Evolutionary conservation across 1,140 invertebrate genomes (phyloP).

Genomic region (Brachionus rubens): DNA sequence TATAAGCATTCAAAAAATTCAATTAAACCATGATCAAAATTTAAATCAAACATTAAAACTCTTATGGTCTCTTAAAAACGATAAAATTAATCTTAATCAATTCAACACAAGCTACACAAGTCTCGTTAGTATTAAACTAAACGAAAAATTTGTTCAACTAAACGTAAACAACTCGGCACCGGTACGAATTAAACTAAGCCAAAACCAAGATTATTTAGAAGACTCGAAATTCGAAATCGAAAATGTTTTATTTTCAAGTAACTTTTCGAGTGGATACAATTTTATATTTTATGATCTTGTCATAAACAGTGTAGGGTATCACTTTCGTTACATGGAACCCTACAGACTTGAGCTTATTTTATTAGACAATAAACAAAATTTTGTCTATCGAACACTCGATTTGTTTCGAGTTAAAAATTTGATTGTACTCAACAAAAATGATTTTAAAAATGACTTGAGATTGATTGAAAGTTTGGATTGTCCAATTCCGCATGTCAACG

Average conservation of each 20-base stretch:
- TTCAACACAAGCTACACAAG: background rate
- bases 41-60: background rate
- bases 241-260: background rate
- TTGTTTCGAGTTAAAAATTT: slow-evolving; percentile 24
- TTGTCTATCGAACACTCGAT: background rate
- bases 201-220: background rate
- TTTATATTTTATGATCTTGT: background rate
- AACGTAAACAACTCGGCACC: background rate
- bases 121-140: background rate
- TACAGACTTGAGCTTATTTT: background rate
- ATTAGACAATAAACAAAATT: background rate
- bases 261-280: background rate
- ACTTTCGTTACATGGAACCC: background rate
- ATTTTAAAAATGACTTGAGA: slow-evolving; percentile 1
- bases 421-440: background rate
- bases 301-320: background rate
- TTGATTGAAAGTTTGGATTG: slow-evolving; percentile 1
- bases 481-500: background rate
- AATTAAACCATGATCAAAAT: background rate
- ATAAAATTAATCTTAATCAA: slow-evolving; percentile 25
- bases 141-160: slow-evolving; percentile 15
- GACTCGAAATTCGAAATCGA: background rate
- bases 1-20: background rate
- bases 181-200: background rate
- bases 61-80: background rate